Conservation (phyloP, 2,888 invertebrate genomes). For the Epinotia ramella region DNA sequence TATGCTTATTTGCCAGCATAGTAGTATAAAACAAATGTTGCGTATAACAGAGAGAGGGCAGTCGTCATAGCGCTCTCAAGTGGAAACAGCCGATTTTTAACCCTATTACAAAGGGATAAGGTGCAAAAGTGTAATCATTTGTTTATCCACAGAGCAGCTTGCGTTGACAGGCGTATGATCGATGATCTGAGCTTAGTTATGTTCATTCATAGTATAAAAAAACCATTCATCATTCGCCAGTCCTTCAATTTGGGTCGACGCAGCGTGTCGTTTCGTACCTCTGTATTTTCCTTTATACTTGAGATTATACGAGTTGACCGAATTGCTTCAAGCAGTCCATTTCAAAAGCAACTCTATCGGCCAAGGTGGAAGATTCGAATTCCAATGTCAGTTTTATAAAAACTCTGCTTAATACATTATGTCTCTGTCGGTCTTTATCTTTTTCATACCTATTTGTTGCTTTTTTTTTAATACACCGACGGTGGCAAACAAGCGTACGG, state of each 20-base stretch:
- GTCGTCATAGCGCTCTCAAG: not conserved
- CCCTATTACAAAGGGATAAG: not conserved
- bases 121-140: not conserved
- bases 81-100: not conserved
- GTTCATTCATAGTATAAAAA: not conserved
- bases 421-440: too few relatives aligned
- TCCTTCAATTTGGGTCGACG: not conserved
- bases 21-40: not conserved
- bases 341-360: too few relatives aligned
- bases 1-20: too few relatives aligned
- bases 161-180: conserved; percentile 15
- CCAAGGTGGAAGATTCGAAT: too few relatives aligned
- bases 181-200: conserved; percentile 8
- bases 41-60: not conserved
- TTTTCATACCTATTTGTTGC: too few relatives aligned
- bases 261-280: not conserved
- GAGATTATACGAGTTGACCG: too few relatives aligned
- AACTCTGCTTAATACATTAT: too few relatives aligned
- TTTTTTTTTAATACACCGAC: too few relatives aligned
- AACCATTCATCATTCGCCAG: conserved; percentile 1
- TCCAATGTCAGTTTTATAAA: too few relatives aligned
- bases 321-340: too few relatives aligned
- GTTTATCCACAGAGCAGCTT: not conserved
- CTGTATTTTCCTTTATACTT: not conserved
- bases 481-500: too few relatives aligned